These are phyloP conservation scores for Epinotia bilunana DNA, from an alignment of 2,888 invertebrate species.

Conservation along the genomic window DNA sequence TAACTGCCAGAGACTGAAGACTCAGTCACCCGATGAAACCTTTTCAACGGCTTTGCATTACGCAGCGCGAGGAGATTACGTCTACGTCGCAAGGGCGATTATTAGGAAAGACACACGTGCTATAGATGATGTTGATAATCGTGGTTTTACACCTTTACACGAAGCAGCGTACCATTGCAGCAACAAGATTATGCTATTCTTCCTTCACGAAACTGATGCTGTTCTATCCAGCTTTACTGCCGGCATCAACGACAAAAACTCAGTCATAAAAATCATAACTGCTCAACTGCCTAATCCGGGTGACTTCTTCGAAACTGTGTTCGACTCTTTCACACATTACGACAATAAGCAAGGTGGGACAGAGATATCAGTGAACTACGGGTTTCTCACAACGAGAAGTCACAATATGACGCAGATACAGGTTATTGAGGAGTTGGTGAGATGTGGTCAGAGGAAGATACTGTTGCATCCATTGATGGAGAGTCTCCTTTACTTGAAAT, in stretches of 20 bases:
- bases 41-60: slow-evolving; percentile 54
- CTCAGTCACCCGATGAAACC: slow-evolving; percentile 46
- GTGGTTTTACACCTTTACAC: slow-evolving; percentile 51
- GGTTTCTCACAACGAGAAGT: slow-evolving; percentile 57
- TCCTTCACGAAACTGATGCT: slow-evolving; percentile 51
- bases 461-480: slow-evolving; percentile 71
- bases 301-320: slow-evolving; percentile 59
- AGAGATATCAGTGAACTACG: slow-evolving; percentile 43
- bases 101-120: slow-evolving; percentile 48
- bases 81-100: slow-evolving; percentile 48
- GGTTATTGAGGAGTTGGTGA: slow-evolving; percentile 61
- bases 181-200: slow-evolving; percentile 64
- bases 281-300: slow-evolving; percentile 61
- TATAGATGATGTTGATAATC: slow-evolving; percentile 48
- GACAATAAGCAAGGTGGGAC: slow-evolving; percentile 49
- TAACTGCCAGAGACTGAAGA: slow-evolving; percentile 50
- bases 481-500: slow-evolving; percentile 69
- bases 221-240: slow-evolving; percentile 49
- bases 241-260: slow-evolving; percentile 32
- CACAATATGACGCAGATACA: slow-evolving; percentile 53
- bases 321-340: slow-evolving; percentile 62
- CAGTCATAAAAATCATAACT: slow-evolving; percentile 60
- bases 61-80: slow-evolving; percentile 52
- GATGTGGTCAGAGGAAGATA: slow-evolving; percentile 59
- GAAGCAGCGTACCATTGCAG: slow-evolving; percentile 69